Evolutionary conservation across 2,113 vertebrate species (phyloP).

Genomic region (Pseudorasbora parva): DNA sequence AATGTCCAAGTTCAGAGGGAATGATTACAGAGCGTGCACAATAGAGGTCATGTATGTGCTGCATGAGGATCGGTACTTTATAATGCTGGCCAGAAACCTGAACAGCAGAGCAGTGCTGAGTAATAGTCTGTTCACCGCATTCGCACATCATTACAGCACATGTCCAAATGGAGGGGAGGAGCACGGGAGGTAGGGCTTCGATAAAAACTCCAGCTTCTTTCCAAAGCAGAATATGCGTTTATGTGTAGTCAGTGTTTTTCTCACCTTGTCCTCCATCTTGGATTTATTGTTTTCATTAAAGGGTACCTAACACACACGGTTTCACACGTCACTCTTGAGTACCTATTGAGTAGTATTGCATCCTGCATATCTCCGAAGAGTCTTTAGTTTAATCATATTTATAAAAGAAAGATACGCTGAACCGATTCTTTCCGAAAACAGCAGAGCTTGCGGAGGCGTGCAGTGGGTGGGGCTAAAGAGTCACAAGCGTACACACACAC

Average conservation of each 20-base stretch:
- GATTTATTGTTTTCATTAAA: background rate
- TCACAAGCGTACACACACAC: too few species aligned
- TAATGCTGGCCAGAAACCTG: constrained; percentile 32
- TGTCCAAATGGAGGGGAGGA: background rate
- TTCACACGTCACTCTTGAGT: too few species aligned
- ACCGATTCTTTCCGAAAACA: too few species aligned
- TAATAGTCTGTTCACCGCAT: constrained; percentile 43
- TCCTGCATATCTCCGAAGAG: too few species aligned
- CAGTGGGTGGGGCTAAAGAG: too few species aligned
- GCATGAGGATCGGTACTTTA: constrained; percentile 18
- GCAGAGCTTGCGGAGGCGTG: too few species aligned
- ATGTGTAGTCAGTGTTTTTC: background rate
- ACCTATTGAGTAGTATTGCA: too few species aligned
- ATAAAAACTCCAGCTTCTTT: background rate
- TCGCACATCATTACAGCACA: constrained; percentile 45
- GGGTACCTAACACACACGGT: too few species aligned
- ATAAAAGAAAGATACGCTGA: too few species aligned
- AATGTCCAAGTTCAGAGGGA: background rate
- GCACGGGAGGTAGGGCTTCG: background rate
- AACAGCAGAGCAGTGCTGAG: constrained; percentile 50
- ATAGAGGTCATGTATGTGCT: constrained; percentile 40
- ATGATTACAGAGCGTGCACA: background rate
- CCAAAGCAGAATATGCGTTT: background rate
- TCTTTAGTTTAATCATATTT: too few species aligned
- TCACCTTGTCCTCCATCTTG: background rate